phyloP scores from a whole-genome alignment of 2,797 vertebrate species.

The Cryptoblepharus egeriae region DNA sequence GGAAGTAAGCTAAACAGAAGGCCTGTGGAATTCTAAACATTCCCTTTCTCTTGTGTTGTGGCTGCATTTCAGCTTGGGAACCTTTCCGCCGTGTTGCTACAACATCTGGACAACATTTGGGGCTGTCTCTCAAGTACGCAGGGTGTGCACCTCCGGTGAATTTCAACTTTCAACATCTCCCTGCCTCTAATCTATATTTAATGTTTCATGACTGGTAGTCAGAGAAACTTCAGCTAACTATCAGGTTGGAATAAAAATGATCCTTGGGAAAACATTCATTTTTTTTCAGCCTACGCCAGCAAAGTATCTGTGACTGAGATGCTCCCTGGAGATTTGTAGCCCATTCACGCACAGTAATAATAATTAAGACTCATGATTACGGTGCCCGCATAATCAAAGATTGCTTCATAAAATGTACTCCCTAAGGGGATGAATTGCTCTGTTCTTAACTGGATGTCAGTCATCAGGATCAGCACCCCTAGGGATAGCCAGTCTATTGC shows the following conservation, averaged over 20 bases:
- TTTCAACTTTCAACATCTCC: slow-evolving; percentile 84
- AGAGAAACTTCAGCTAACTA: slow-evolving; percentile 81
- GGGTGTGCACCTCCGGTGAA: slow-evolving; percentile 78
- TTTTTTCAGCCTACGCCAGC: slow-evolving; percentile 70
- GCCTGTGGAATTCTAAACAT: slow-evolving; percentile 74
- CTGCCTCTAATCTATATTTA: slow-evolving; percentile 84
- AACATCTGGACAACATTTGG: slow-evolving; percentile 83
- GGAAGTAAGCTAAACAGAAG: slow-evolving; percentile 78
- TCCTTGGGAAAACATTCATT: slow-evolving; percentile 79
- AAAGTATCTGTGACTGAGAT: slow-evolving; percentile 77
- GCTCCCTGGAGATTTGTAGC: slow-evolving; percentile 78
- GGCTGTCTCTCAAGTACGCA: slow-evolving; percentile 77
- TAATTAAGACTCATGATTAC: slow-evolving; percentile 85
- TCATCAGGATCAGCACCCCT: slow-evolving; percentile 76
- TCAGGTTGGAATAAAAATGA: slow-evolving; percentile 83
- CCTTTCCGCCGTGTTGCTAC: slow-evolving; percentile 71
- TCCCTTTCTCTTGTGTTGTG: slow-evolving; percentile 72
- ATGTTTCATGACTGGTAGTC: slow-evolving; percentile 83
- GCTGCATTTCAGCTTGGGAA: slow-evolving; percentile 74
- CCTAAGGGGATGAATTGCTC: slow-evolving; percentile 69
- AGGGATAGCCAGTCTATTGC: slow-evolving; percentile 73
- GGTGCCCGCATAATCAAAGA: slow-evolving; percentile 85
- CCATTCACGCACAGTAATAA: slow-evolving; percentile 82
- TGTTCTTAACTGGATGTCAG: slow-evolving; percentile 79
- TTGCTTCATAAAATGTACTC: slow-evolving; percentile 77